Percentiles rank a stretch among this genome's conserved stretches.
phyloP scores from a whole-genome alignment of 1,140 invertebrate species.

The Bombus fervidus region DNA sequence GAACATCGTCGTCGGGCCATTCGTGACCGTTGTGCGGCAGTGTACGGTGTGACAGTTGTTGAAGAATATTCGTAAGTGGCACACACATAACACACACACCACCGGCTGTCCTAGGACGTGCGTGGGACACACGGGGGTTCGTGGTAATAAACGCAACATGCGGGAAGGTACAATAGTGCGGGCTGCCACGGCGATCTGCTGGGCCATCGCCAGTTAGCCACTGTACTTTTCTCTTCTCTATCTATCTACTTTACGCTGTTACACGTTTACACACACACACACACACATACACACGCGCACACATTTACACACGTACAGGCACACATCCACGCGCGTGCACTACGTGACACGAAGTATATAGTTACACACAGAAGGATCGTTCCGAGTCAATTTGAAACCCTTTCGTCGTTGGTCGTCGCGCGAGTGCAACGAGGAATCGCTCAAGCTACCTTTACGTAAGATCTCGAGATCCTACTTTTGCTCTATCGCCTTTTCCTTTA shows the following conservation, averaged over 20 bases:
- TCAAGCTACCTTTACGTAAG: constrained; percentile 17
- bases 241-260: constrained; percentile 51
- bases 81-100: constrained; percentile 39
- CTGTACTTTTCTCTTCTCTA: constrained; percentile 68
- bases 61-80: constrained; percentile 62
- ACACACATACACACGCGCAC: background rate
- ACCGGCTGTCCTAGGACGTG: constrained; percentile 60
- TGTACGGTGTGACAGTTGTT: constrained; percentile 24
- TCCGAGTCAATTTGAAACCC: background rate
- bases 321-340: background rate
- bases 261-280: background rate
- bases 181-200: constrained; percentile 65
- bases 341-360: background rate
- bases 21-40: background rate
- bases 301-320: background rate
- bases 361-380: constrained; percentile 4
- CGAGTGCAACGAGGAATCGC: background rate
- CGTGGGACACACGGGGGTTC: constrained; percentile 58
- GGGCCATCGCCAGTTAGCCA: constrained; percentile 70
- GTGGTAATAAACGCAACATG: constrained; percentile 70
- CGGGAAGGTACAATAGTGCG: constrained; percentile 71
- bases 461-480: background rate
- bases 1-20: background rate
- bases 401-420: background rate
- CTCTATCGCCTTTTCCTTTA: background rate